phyloP scores from a whole-genome alignment of 2,113 vertebrate genomes.

The Pelobates fuscus region DNA sequence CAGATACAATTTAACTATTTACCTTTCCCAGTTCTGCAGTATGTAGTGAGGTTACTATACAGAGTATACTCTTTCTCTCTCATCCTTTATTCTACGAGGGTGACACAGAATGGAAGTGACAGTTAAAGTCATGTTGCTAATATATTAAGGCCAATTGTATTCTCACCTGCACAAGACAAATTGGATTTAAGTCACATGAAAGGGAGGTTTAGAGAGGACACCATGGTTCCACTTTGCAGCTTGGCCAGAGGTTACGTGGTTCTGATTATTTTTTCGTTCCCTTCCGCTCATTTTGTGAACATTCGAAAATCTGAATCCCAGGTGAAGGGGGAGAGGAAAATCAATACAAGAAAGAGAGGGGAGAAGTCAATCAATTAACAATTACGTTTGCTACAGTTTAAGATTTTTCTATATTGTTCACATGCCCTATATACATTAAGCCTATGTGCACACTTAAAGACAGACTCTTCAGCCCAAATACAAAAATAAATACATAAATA shows the following conservation, averaged over 20 bases:
- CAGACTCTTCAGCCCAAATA: background rate
- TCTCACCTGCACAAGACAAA: conserved; percentile 33
- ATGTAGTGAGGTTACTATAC: background rate
- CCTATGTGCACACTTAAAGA: background rate
- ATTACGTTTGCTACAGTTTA: conserved; percentile 1
- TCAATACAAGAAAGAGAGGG: conserved; percentile 20
- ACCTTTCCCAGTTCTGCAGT: background rate
- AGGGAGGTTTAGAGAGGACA: conserved; percentile 30
- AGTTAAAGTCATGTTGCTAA: conserved; percentile 41
- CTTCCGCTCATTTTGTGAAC: conserved; percentile 34
- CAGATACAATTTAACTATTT: conserved; percentile 1
- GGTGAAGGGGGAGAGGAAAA: conserved; percentile 7
- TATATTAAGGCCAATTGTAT: conserved; percentile 42
- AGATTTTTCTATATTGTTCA: background rate
- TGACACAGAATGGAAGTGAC: conserved; percentile 41
- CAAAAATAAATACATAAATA: background rate
- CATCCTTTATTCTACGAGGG: background rate
- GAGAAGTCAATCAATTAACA: conserved; percentile 15
- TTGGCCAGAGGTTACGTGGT: conserved; percentile 29
- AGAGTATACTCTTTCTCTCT: background rate
- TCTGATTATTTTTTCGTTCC: conserved; percentile 21
- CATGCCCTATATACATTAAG: background rate
- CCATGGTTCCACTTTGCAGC: conserved; percentile 43
- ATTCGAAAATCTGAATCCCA: conserved; percentile 14
- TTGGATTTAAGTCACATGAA: conserved; percentile 45